Conservation (phyloP, 2,797 vertebrate species). For the Monodelphis domestica region DNA sequence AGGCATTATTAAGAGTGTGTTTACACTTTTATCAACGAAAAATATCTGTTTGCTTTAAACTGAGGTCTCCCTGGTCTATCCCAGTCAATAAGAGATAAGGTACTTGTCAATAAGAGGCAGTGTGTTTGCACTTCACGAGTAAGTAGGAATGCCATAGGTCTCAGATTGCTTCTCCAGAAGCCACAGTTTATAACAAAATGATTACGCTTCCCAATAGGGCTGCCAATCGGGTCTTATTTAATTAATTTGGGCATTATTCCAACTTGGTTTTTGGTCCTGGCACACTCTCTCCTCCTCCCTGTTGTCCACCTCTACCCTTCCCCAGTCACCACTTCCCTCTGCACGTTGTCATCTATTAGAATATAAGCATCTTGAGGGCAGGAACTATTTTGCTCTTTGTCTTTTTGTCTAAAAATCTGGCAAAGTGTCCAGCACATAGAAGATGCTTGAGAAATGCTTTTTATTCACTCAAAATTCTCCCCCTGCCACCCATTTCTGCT, state of each 20-base stretch:
- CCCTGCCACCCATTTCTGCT: background rate
- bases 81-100: background rate
- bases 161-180: background rate
- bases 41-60: conserved; percentile 7
- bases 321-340: background rate
- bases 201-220: background rate
- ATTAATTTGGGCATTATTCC: background rate
- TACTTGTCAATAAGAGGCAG: background rate
- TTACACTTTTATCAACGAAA: background rate
- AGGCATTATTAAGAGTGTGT: background rate
- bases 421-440: background rate
- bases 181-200: background rate
- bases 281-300: background rate
- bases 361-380: background rate
- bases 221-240: background rate
- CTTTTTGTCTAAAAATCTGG: background rate
- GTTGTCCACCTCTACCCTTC: background rate
- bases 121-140: background rate
- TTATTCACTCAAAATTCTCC: background rate
- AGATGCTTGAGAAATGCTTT: background rate
- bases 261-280: background rate
- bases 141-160: background rate
- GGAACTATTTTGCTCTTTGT: background rate
- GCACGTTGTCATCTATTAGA: background rate
- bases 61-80: background rate